A percentile compares a stretch with the other conserved stretches of the same genome.
These are phyloP conservation scores for Neotoxoptera formosana DNA, from an alignment of 1,140 invertebrate species.

Conservation along the genomic window DNA sequence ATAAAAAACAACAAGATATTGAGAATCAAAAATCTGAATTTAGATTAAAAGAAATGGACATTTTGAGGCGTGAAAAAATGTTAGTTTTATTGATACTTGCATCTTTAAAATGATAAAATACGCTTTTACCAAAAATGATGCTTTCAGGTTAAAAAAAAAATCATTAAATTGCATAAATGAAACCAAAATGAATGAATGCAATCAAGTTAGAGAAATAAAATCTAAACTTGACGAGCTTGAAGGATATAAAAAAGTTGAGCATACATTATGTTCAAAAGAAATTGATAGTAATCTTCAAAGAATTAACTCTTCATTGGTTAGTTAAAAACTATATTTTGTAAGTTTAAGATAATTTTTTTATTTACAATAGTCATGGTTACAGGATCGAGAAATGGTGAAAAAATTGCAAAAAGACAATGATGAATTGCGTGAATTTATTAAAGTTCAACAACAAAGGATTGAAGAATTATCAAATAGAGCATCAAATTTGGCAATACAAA, in stretches of 20 bases:
- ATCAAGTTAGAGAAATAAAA: slow-evolving; percentile 26
- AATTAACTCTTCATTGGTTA: background rate
- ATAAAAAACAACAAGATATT: slow-evolving; percentile 1
- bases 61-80: slow-evolving; percentile 16
- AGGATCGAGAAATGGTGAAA: slow-evolving; percentile 37
- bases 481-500: slow-evolving; percentile 33
- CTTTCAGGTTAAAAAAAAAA: slow-evolving; percentile 22
- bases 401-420: slow-evolving; percentile 42
- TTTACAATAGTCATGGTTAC: background rate
- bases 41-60: slow-evolving; percentile 22
- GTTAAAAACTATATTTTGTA: background rate
- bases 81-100: background rate
- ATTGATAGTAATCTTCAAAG: background rate
- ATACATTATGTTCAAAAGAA: background rate
- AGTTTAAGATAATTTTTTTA: background rate
- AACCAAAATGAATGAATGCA: background rate
- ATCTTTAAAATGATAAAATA: background rate
- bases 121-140: background rate
- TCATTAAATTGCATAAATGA: background rate
- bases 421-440: slow-evolving; percentile 41
- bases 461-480: slow-evolving; percentile 22
- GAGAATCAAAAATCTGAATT: slow-evolving; percentile 30
- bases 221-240: background rate
- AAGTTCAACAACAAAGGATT: background rate
- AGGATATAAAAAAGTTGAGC: background rate